Evolutionary conservation across 2,113 vertebrate species (phyloP), one percentile per base, ranked within the genome.

Genomic region (Hypomesus transpacificus): DNA sequence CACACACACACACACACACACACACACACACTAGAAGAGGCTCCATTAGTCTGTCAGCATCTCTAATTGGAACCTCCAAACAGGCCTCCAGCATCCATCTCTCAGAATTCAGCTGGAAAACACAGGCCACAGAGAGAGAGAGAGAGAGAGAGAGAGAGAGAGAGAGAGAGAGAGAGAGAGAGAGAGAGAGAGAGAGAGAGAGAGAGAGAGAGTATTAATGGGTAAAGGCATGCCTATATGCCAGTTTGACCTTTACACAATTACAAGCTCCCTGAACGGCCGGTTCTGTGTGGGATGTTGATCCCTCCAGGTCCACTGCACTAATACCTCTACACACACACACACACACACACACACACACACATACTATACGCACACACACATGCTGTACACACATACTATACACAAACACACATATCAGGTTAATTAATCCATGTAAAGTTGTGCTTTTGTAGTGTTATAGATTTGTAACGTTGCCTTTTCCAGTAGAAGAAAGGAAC

Each of bases 211-310:
- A 52, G 46, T 68, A 52, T 22, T 52, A 53, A 68, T 17, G 26
- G 22, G 66, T 20, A 39, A 52, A 22, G 39, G 7, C 2, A 26
- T 26, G 24, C 24, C 66, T 56, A 52, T 56, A 53, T 69, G 67
- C 24, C 53, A 31, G 62, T 78, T 76, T 80, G 77, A 88, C 85
- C 81, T 83, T 73, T 31, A 67, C 66, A 74, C 77, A 83, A 78
- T 74, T 78, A 83, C 69, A 61, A 74, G 73, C 71, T 78, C 68
- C 21, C 57, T 53, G 20, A 22, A 46, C n/a, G n/a, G 9, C 61
- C 66, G 57, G n/a, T 28, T 31, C 26, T 34, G 61, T 63, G 61
- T 28, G 51, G 22, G 51, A 17, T 9, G 51, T 21, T 66, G 31
- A 51, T 66, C 63, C 46, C 39, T 9, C 63, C 63, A 28, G 63